Base-by-base conservation (phyloP, 2,797 vertebrate genomes). In the Sternarchorhynchus goeldii region DNA sequence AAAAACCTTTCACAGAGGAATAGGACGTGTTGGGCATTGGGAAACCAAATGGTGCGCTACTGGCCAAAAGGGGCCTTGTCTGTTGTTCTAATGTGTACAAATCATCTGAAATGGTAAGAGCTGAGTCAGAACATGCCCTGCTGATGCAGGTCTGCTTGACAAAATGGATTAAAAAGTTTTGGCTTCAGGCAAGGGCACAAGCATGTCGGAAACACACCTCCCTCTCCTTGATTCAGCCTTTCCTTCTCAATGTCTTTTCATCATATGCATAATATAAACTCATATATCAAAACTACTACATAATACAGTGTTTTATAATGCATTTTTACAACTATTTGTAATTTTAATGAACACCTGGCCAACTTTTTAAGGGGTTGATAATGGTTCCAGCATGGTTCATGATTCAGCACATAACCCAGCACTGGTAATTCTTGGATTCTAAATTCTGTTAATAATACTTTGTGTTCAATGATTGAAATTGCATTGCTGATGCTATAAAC, bases 81-180 rank as follows among this genome's bases (percentile, higher is more conserved):
- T 78, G 75, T 80, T 68, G 75, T 83, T 85, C 34, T 87, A 87
- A 90, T 86, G 82, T 29, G 72, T 82, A 78, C 74, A 90, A 85
- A 92, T 89, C 76, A 86, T 79, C 69, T 50, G 77, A 87, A 88
- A 90, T 87, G 87, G 83, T 74, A 58, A 84, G 83, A 86, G 77
- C 80, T 56, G 6, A 69, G 59, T 53, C n/a, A 41, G 79, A 82
- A 79, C 66, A 31, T 76, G 75, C 75, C 76, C 77, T 78, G 56
- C 58, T 68, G 75, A 77, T 65, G 63, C 32, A 75, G 66, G 81
- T 72, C 41, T 31, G 29, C 50, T 25, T 75, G 34, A 64, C 55
- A 56, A 85, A 84, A 81, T 81, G 78, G 83, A 85, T 76, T 76
- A 81, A 82, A 25, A 88, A 83, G 81, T 79, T 80, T 79, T 82